These are phyloP conservation scores for Coracopsis vasa DNA, from an alignment of 2,113 vertebrate species.

Conservation along the genomic window DNA sequence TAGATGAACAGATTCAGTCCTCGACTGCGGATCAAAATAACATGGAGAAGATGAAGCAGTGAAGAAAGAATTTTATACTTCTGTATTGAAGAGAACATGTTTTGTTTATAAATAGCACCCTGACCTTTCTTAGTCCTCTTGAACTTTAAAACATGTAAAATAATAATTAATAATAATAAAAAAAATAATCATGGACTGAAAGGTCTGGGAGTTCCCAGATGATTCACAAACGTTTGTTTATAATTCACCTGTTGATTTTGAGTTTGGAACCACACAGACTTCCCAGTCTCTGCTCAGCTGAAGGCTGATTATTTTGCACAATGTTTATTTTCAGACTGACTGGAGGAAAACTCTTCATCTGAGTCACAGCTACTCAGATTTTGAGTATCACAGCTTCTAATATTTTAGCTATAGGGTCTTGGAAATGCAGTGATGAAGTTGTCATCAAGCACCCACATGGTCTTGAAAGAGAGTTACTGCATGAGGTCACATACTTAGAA, in stretches of 20 bases:
- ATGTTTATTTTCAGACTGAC: neutral
- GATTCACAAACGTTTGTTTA: neutral
- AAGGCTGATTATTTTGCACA: neutral
- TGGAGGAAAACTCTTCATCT: neutral
- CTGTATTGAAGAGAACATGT: neutral
- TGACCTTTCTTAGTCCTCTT: neutral
- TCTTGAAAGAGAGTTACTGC: neutral
- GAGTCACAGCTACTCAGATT: neutral
- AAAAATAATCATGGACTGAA: neutral
- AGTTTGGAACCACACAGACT: neutral
- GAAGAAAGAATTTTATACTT: neutral
- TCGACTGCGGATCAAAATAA: neutral
- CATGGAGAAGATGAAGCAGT: neutral
- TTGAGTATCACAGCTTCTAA: neutral
- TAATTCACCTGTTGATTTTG: neutral
- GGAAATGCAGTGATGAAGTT: neutral
- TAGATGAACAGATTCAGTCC: neutral
- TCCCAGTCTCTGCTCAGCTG: neutral
- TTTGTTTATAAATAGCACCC: neutral
- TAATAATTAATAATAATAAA: neutral
- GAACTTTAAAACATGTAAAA: neutral
- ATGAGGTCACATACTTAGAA: neutral
- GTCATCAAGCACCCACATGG: accelerated
- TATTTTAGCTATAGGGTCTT: neutral
- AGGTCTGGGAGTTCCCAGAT: neutral